A percentile compares a stretch with the other conserved stretches of the same genome.
Conservation (phyloP, 1,140 invertebrate genomes). For the Vanessa atalanta region DNA sequence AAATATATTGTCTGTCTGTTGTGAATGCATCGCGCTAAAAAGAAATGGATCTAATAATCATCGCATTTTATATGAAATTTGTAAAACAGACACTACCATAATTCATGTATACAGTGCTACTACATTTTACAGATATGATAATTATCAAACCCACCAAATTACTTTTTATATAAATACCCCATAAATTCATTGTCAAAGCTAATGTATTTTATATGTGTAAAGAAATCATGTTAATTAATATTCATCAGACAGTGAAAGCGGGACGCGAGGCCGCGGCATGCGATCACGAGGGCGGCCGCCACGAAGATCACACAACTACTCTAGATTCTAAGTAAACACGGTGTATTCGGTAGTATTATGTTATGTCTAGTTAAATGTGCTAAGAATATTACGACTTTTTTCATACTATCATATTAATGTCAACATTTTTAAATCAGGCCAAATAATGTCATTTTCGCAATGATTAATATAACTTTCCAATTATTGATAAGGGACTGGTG, state of each 20-base stretch:
- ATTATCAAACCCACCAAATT: too few relatives aligned
- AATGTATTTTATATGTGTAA: not conserved
- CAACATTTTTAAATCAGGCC: slow-evolving; percentile 3
- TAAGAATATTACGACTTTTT: slow-evolving; percentile 1
- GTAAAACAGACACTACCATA: too few relatives aligned
- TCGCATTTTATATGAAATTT: too few relatives aligned
- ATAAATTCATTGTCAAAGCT: not conserved
- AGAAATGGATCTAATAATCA: too few relatives aligned
- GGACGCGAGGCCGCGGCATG: slow-evolving; percentile 64
- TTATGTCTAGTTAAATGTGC: slow-evolving; percentile 1
- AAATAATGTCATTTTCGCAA: not conserved
- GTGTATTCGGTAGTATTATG: slow-evolving; percentile 1
- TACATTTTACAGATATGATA: too few relatives aligned
- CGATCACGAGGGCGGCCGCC: slow-evolving; percentile 59
- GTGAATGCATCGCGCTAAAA: too few relatives aligned
- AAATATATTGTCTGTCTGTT: too few relatives aligned
- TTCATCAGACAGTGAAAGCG: slow-evolving; percentile 68
- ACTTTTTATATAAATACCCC: not conserved
- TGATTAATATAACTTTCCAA: not conserved
- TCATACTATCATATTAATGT: slow-evolving; percentile 11
- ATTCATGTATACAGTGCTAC: too few relatives aligned
- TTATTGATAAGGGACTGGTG: not conserved
- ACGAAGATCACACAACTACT: slow-evolving; percentile 61
- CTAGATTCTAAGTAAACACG: slow-evolving; percentile 51
- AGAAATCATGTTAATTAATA: slow-evolving; percentile 8